phyloP scores from a whole-genome alignment of 2,113 vertebrate genomes.

The Salvelinus fontinalis region DNA sequence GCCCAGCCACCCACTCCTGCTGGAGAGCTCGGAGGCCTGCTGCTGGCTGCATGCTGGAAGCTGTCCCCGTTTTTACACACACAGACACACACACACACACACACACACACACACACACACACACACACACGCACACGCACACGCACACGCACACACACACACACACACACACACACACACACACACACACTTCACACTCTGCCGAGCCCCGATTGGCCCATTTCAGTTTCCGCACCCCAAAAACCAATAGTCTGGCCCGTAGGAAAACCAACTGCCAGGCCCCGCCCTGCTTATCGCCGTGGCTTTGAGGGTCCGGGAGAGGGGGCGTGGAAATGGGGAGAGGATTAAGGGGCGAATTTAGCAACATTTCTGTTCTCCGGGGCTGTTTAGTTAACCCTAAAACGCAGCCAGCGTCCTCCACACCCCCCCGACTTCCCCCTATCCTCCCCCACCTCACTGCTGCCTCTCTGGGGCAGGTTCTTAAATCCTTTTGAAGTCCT shows the following conservation, averaged over 20 bases:
- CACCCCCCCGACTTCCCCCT: slow-evolving; percentile 38
- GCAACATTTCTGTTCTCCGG: slow-evolving; percentile 75
- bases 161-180: neutral
- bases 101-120: too few species aligned
- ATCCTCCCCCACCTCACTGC: slow-evolving; percentile 35
- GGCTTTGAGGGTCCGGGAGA: slow-evolving; percentile 25
- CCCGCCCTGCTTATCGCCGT: slow-evolving; percentile 60
- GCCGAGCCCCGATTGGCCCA: slow-evolving; percentile 48
- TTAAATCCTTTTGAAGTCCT: slow-evolving; percentile 88
- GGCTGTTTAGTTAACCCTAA: slow-evolving; percentile 86
- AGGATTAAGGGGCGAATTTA: slow-evolving; percentile 80
- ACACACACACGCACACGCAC: neutral
- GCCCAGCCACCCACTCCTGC: slow-evolving; percentile 32
- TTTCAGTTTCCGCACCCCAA: slow-evolving; percentile 37
- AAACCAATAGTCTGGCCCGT: slow-evolving; percentile 53
- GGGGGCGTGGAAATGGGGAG: slow-evolving; percentile 68
- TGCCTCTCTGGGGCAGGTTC: slow-evolving; percentile 76
- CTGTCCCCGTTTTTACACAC: slow-evolving; percentile 6
- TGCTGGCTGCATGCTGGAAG: neutral
- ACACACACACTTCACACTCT: slow-evolving; percentile 28
- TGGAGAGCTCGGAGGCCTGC: neutral
- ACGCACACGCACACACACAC: too few species aligned
- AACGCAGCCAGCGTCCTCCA: slow-evolving; percentile 67
- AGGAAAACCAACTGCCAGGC: slow-evolving; percentile 42
- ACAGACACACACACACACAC: neutral